Conservation (phyloP, 2,888 invertebrate genomes). For the Plebejus melissa region DNA sequence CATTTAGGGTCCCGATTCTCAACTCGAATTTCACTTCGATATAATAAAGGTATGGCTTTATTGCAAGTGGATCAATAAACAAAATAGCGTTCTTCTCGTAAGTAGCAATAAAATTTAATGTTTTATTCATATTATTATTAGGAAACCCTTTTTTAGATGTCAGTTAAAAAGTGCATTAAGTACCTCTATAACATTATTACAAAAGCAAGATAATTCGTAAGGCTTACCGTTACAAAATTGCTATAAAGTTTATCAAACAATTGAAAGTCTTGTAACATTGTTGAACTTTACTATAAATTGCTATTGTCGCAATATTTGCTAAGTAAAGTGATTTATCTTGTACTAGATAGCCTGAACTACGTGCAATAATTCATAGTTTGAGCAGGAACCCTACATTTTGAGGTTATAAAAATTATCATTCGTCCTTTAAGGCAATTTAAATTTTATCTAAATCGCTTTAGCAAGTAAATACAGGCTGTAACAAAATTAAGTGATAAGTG, state of each 20-base stretch:
- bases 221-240: not conserved
- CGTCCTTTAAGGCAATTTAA: too few species aligned
- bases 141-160: too few species aligned
- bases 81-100: too few species aligned
- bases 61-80: not conserved
- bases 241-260: not conserved
- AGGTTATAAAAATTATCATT: not conserved
- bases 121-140: too few species aligned
- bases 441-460: too few species aligned
- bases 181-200: not conserved
- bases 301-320: not conserved
- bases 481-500: too few species aligned
- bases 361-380: not conserved
- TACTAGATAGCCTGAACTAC: not conserved
- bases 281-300: not conserved
- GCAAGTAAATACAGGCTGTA: too few species aligned
- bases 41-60: too few species aligned
- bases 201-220: not conserved
- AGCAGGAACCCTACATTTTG: not conserved
- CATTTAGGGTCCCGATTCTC: not conserved
- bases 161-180: too few species aligned
- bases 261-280: not conserved
- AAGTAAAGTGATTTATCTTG: not conserved
- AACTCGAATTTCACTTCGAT: not conserved
- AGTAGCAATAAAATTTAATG: too few species aligned